A percentile compares a stretch with the other conserved stretches of the same genome.
phyloP scores from a whole-genome alignment of 2,797 vertebrate species.

The Catamblyrhynchus diadema region DNA sequence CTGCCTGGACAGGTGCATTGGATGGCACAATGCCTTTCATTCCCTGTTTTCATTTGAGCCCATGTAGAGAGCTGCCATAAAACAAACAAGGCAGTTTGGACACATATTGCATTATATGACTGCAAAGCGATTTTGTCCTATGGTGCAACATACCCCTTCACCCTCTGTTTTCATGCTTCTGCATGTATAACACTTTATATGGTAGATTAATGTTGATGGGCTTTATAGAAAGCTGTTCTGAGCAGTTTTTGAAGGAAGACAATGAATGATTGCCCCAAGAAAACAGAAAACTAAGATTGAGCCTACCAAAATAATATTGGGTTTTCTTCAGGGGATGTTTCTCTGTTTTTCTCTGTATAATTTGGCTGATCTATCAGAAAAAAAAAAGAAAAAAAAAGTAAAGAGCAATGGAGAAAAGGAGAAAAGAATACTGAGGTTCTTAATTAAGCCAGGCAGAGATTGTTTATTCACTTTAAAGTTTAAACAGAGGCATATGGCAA shows the following conservation, averaged over 20 bases:
- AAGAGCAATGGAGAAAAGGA: neutral
- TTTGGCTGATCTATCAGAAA: neutral
- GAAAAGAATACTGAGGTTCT: neutral
- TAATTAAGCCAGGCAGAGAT: constrained; percentile 1
- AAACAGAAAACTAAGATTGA: neutral
- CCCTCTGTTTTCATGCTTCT: neutral
- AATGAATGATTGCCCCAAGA: neutral
- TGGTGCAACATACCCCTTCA: neutral
- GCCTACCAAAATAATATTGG: neutral
- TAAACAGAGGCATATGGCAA: constrained; percentile 7
- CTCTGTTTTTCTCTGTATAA: neutral
- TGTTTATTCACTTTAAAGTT: constrained; percentile 25
- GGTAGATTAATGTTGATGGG: neutral
- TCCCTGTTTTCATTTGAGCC: neutral
- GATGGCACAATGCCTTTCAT: neutral
- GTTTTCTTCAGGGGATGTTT: neutral
- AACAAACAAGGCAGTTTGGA: neutral
- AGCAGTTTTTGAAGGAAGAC: neutral
- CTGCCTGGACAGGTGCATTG: neutral
- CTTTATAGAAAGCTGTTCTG: neutral
- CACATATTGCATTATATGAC: neutral
- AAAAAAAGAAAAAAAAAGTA: neutral
- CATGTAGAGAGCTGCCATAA: neutral
- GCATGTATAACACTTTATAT: neutral
- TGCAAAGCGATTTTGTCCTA: neutral